Evolutionary conservation across 2,797 vertebrate genomes (phyloP), one percentile per base, ranked within the genome.

Genomic region (Sebastes reedi): DNA sequence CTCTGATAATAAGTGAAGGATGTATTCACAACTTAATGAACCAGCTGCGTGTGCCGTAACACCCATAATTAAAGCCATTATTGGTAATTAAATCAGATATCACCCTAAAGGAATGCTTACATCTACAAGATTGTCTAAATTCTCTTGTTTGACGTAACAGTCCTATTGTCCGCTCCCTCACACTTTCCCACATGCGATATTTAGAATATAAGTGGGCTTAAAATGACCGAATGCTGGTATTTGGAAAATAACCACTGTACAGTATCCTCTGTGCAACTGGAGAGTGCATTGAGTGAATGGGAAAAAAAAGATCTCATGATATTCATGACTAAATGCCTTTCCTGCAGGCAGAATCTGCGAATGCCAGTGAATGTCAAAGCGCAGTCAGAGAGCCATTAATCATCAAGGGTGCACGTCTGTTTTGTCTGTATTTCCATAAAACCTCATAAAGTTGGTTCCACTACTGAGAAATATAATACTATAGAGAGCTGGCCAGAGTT

Each of bases 231-330:
- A 78, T n/a, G 32, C 30, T 71, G 55, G 36, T 71, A 61, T 79
- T 73, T 77, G 68, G 77, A 81, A 77, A 81, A 67, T 54, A 61
- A 67, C 50, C 50, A n/a, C 58, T 54, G 34, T 64, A 58, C 68
- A 66, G 7, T 72, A 14, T 30, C 8, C 14, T 59, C 27, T 12
- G 18, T 72, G 30, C 65, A 70, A 64, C 32, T 25, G 67, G 24
- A 72, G 72, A 75, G 32, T 80, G 77, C 60, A 58, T 27, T 52
- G 50, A 83, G 78, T 30, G 39, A 85, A 85, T 54, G 67, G 72
- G 4, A 11, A 54, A 72, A 73, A 80, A 81, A 84, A 80, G 56
- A 87, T 75, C 67, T 83, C 68, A 55, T 36, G 69, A 81, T 84
- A 82, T 87, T 82, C 81, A 71, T 80, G 34, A 36, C 29, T 34